Percentiles rank a stretch among this genome's conserved stretches.
These are phyloP conservation scores for Tokudaia tokunoshimensis DNA, from an alignment of 2,797 vertebrate genomes.

Conservation along the genomic window DNA sequence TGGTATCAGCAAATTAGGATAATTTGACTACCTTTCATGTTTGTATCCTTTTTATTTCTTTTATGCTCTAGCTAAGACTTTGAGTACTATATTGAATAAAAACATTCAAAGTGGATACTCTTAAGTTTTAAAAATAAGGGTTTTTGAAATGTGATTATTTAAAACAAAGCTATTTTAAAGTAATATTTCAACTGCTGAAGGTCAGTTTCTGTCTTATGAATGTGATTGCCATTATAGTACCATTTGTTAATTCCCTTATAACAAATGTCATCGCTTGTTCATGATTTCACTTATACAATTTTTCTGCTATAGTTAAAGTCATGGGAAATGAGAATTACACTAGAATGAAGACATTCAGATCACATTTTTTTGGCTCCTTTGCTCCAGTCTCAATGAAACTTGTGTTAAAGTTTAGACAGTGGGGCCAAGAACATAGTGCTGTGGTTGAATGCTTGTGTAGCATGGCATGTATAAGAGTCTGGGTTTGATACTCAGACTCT, in stretches of 20 bases:
- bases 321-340: conserved; percentile 82
- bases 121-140: not conserved
- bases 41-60: not conserved
- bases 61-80: not conserved
- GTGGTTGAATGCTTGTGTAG: not conserved
- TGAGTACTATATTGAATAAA: not conserved
- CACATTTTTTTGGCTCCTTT: conserved; percentile 81
- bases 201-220: conserved; percentile 51
- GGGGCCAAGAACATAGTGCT: not conserved
- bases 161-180: conserved; percentile 50
- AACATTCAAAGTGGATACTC: not conserved
- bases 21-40: not conserved
- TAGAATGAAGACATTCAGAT: conserved; percentile 78
- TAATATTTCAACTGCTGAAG: conserved; percentile 32
- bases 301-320: conserved; percentile 80
- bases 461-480: not conserved
- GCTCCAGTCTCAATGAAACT: conserved; percentile 78
- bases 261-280: conserved; percentile 75
- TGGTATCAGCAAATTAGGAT: not conserved
- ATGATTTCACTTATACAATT: conserved; percentile 79
- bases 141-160: conserved; percentile 43
- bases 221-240: conserved; percentile 61
- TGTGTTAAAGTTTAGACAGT: conserved; percentile 71
- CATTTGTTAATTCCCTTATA: conserved; percentile 77
- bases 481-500: not conserved